Percentiles rank a stretch among this genome's conserved stretches.
Conservation (phyloP, 2,113 vertebrate genomes). For the Macquaria ambigua region DNA sequence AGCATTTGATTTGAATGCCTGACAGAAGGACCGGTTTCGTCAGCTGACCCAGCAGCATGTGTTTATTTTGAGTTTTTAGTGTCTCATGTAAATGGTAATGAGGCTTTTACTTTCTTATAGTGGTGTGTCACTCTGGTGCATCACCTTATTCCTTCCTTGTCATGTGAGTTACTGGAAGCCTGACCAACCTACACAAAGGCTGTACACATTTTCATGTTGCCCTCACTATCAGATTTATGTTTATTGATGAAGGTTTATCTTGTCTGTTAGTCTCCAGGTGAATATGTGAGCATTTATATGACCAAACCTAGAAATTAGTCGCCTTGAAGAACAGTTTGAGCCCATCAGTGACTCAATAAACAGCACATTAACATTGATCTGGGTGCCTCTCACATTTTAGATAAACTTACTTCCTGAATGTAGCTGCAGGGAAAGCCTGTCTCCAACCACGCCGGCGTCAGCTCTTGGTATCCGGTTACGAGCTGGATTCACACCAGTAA, state of each 20-base stretch:
- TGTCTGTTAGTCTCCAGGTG: background rate
- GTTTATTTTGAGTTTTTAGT: background rate
- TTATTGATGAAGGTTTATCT: background rate
- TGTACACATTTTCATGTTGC: background rate
- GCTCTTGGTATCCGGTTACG: constrained; percentile 36
- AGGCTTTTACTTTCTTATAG: background rate
- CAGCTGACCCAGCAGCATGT: background rate
- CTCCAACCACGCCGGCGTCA: background rate
- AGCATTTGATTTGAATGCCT: background rate
- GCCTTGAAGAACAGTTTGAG: background rate
- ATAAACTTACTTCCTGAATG: constrained; percentile 11
- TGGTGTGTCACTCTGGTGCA: too few species aligned
- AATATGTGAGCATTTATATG: background rate
- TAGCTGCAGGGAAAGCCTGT: background rate
- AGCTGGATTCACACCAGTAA: constrained; percentile 52
- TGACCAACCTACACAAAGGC: background rate
- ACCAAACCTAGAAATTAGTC: background rate
- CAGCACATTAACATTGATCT: constrained; percentile 35
- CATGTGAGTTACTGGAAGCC: background rate
- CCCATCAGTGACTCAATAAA: constrained; percentile 22
- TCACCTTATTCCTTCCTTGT: background rate
- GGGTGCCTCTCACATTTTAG: background rate
- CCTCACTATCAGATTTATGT: background rate
- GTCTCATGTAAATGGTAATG: background rate
- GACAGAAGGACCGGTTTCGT: background rate